Conservation (phyloP, 2,888 invertebrate species). For the Teleogryllus oceanicus region DNA sequence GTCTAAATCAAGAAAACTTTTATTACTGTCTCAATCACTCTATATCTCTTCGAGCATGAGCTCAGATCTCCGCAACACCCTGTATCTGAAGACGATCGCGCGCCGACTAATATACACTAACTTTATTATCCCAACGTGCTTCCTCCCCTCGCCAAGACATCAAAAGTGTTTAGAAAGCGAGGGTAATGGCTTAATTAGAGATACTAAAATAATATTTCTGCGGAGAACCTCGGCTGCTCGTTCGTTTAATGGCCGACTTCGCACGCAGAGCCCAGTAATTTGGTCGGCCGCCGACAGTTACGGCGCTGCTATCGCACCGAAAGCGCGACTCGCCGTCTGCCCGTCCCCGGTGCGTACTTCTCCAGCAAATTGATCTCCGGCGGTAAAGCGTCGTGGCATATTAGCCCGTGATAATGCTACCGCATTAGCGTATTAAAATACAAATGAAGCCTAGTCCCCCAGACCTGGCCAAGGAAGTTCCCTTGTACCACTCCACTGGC, state of each 20-base stretch:
- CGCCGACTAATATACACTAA: neutral
- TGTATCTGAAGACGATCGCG: too few relatives aligned
- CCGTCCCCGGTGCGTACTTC: neutral
- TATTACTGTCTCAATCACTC: too few relatives aligned
- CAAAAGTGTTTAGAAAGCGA: constrained; percentile 4
- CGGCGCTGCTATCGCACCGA: neutral
- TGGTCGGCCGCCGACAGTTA: neutral
- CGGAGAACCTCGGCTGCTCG: constrained; percentile 5
- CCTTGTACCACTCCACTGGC: neutral
- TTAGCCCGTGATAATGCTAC: neutral
- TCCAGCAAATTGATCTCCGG: neutral
- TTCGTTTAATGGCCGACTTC: neutral
- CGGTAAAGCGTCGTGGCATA: neutral
- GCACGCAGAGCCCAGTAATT: constrained; percentile 9
- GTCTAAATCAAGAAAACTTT: too few relatives aligned
- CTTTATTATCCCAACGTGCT: neutral
- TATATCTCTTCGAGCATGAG: too few relatives aligned
- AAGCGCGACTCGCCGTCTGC: neutral
- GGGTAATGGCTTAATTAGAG: constrained; percentile 25
- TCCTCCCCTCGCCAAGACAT: neutral
- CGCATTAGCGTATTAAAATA: constrained; percentile 18
- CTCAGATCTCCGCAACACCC: too few relatives aligned
- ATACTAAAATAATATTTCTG: constrained; percentile 26
- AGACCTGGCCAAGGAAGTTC: neutral
- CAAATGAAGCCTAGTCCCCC: neutral